Conservation (phyloP, 2,113 vertebrate species). For the Rhea pennata region DNA sequence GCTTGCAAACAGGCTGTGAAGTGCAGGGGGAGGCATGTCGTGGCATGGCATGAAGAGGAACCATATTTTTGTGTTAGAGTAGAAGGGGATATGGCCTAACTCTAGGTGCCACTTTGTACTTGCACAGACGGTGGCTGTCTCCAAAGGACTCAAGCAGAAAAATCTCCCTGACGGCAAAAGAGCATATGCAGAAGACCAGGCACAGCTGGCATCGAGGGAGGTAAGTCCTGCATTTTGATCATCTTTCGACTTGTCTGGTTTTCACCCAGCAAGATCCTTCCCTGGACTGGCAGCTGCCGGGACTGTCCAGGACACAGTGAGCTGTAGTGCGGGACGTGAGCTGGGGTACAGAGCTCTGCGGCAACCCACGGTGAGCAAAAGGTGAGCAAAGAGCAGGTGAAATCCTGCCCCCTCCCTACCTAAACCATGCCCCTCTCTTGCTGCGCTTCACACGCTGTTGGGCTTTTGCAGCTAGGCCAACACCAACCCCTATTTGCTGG, state of each 20-base stretch:
- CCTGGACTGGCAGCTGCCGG: background rate
- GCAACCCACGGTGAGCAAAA: background rate
- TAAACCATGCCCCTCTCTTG: background rate
- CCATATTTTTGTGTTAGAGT: accelerated
- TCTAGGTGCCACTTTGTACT: accelerated
- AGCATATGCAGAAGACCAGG: background rate
- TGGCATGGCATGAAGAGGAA: background rate
- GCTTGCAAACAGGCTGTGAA: accelerated
- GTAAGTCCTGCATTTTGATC: background rate
- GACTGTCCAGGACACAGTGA: background rate
- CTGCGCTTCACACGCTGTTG: background rate
- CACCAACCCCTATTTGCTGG: background rate
- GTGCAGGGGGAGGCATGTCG: accelerated
- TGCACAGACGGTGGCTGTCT: background rate
- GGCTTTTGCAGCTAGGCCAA: background rate
- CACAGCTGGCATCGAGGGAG: background rate
- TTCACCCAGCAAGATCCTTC: background rate
- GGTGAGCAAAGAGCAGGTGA: background rate
- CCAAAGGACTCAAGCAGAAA: background rate
- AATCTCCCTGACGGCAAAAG: background rate
- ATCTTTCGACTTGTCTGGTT: background rate
- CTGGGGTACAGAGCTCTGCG: accelerated
- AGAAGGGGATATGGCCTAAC: background rate
- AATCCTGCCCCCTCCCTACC: background rate
- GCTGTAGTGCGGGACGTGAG: background rate